Base-by-base conservation (phyloP, 2,797 vertebrate species). In the Coranthus polyacanthus region DNA sequence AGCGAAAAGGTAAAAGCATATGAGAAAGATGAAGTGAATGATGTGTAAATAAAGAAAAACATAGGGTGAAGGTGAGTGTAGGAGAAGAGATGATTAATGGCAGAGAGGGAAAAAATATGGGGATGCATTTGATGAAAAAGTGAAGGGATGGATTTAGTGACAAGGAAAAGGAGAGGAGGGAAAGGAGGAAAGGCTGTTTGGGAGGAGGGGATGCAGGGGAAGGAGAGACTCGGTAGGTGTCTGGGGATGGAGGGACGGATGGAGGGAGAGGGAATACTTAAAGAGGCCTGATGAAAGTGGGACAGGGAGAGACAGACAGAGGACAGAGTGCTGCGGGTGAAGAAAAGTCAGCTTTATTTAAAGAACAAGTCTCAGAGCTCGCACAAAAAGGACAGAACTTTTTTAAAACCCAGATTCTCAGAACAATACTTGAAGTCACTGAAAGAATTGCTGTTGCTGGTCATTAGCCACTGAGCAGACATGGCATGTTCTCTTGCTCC, bases 41-140 rank as follows among this genome's bases (percentile, higher is more conserved):
- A 22, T 13, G 21, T 12, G 17, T 36, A 26, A 41, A n/a, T 47
- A 55, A 53, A 66, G 39, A 65, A 20, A 16, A 58, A 12, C 16
- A 22, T 4, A 17, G 21, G n/a, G 22, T 55, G 38, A 51, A 29
- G 20, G 21, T 12, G 3, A 41, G 13, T 21, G 34, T 11, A 43
- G 11, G 12, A 42, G 10, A 12, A 17, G 15, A 6, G 24, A 53
- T 64, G 62, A 74, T 68, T 73, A 69, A 57, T 77, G 59, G 41
- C 0, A 38, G 36, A 41, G 8, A 13, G 12, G 21, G 13, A 46
- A 24, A 0, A 46, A 44, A 36, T n/a, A 24, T 50, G 12, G 53
- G 26, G 21, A 55, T 24, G 9, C 21, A n/a, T 63, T 29, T 2
- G 1, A 54, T 1, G 11, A 12, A 9, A 6, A 24, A 41, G 45